Base-by-base conservation (phyloP, 2,113 vertebrate species). In the Nasalis larvatus region DNA sequence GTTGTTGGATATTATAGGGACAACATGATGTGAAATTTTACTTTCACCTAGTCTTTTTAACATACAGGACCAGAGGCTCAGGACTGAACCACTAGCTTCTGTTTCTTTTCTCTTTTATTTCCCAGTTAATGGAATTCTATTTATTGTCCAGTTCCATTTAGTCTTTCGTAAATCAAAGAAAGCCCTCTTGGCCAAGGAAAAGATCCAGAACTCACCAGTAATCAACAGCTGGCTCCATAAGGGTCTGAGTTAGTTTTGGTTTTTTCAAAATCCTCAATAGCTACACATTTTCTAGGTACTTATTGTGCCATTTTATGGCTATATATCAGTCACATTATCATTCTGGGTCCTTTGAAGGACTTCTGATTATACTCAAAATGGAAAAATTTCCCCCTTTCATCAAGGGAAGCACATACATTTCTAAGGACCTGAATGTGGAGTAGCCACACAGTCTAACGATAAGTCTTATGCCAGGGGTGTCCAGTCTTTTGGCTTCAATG, bases 261-360 rank as follows among this genome's bases (percentile, higher is more conserved):
- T 91, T 94, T 92, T 95, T 66, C 60, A 78, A 95, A 93, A 82
- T 78, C 37, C 5, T 47, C 88, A 68, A 60, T 73, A 95, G 40
- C 45, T 77, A 56, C 30, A 66, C 42, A 32, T 74, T 60, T 76
- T 45, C 58, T 86, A 83, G 54, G 37, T 87, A 47, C 47, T 86
- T 83, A 71, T 52, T 76, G 12, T 7, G 73, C 35, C 71, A n/a
- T 52, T 23, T 86, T 81, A 58, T 30, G 87, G 11, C 37, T 87
- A 1, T 37, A 54, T 81, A 54, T 95, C 20, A 12, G 10, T 82
- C 63, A 66, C 12, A 58, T 93, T 40, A 68, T 87, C 69, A 87
- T n/a, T 76, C 86, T 76, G 32, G 7, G 14, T 84, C 47, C 47
- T 94, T 94, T 40, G 42, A 85, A 42, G 45, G 21, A 94, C n/a